Evolutionary conservation across 2,113 vertebrate genomes (phyloP), one percentile per base, ranked within the genome.

Genomic region (Panthera tigris): DNA sequence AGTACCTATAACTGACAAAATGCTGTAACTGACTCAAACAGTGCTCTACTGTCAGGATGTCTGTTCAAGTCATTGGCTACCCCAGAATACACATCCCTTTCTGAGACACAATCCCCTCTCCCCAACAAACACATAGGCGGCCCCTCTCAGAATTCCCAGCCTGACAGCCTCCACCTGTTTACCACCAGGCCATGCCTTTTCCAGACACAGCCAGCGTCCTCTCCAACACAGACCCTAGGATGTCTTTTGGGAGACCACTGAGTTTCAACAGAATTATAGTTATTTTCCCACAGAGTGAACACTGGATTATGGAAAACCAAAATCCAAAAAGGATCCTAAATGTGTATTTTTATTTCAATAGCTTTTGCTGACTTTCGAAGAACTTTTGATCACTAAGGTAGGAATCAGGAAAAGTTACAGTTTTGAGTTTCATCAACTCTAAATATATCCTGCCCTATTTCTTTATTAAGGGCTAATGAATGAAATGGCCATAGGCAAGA

Each of bases 241-340:
- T 0, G 11, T 63, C 95, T 76, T 87, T 81, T 97, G 89, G 71
- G 36, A 69, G 11, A 89, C 50, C 81, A 85, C 57, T 76, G 55
- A 85, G 91, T 85, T 93, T 91, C 39, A 91, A 92, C 45, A 94
- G 87, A 55, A 93, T 86, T 83, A 87, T 6, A 74, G 57, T 33
- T 79, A 83, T 91, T 92, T 90, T 90, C 69, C 55, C 74, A 86
- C 15, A 86, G 25, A 93, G 39, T 87, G 96, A 91, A 93, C 39
- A 71, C 4, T 82, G 88, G 94, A 86, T 94, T 88, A 94, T 12
- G 33, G 55, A 86, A 96, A 97, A 97, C 11, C 82, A 83, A 95
- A 94, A 90, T 87, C 48, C 61, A 94, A 57, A 79, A 55, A 79
- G 45, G 27, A 94, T 74, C 31, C 33, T 71, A 91, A 90, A 85